Percentiles rank a stretch among this genome's conserved stretches.
These are phyloP conservation scores for Fratercula arctica DNA, from an alignment of 2,797 vertebrate genomes.

Conservation along the genomic window DNA sequence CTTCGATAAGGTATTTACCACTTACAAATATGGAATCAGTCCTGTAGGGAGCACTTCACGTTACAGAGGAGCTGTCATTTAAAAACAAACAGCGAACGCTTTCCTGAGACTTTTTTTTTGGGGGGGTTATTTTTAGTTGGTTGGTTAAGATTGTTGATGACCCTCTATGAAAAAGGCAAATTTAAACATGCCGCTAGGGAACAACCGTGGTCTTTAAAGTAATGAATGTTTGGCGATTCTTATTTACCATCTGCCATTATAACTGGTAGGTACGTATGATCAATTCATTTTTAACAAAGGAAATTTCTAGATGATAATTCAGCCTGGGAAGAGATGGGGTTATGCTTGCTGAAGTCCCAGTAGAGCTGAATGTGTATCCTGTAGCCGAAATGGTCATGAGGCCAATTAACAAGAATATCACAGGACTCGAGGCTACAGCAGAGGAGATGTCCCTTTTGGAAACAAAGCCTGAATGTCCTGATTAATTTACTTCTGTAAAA, in stretches of 20 bases:
- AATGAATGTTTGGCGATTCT: background rate
- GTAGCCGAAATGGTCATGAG: rapidly evolving
- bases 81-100: background rate
- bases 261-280: background rate
- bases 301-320: background rate
- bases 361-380: background rate
- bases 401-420: background rate
- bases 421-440: background rate
- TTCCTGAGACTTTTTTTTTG: background rate
- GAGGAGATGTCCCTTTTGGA: background rate
- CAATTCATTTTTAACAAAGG: background rate
- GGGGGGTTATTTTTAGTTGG: background rate
- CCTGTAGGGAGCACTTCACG: background rate
- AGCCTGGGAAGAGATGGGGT: background rate
- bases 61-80: background rate
- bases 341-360: background rate
- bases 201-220: background rate
- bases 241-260: background rate
- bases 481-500: background rate
- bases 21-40: background rate
- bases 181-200: background rate
- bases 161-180: background rate
- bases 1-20: background rate
- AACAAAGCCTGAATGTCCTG: background rate
- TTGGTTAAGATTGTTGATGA: background rate